phyloP scores from a whole-genome alignment of 2,113 vertebrate species.

The Camelus bactrianus region DNA sequence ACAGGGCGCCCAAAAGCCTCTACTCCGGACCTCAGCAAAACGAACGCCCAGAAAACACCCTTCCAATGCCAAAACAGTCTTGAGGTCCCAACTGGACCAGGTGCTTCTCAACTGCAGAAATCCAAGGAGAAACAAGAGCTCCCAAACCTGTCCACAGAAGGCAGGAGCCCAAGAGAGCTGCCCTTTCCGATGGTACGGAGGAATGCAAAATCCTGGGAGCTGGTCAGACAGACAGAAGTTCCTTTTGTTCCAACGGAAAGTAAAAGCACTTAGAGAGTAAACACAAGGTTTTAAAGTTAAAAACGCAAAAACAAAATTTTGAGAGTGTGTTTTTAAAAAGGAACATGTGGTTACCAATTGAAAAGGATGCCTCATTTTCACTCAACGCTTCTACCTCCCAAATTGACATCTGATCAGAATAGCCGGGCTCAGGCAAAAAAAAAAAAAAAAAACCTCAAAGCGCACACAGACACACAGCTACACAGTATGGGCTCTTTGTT shows the following conservation, averaged over 20 bases:
- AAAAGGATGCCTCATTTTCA: constrained; percentile 65
- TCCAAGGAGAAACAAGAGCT: neutral
- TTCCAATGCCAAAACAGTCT: neutral
- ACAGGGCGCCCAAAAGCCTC: neutral
- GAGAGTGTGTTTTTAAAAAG: constrained; percentile 14
- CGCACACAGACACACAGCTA: constrained; percentile 40
- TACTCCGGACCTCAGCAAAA: neutral
- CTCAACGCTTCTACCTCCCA: constrained; percentile 78
- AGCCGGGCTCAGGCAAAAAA: constrained; percentile 82
- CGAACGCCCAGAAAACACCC: neutral
- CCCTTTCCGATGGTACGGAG: neutral
- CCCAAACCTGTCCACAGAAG: neutral
- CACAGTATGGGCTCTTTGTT: too few relatives aligned
- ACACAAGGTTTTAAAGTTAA: constrained; percentile 26
- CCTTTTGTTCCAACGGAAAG: neutral
- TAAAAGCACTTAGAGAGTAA: neutral
- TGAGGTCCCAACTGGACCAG: neutral
- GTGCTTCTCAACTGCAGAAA: neutral
- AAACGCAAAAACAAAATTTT: constrained; percentile 5
- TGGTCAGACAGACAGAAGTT: neutral
- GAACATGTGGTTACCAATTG: constrained; percentile 30
- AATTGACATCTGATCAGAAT: constrained; percentile 75
- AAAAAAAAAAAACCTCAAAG: constrained; percentile 80
- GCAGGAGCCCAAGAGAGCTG: neutral
- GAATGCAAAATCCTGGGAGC: neutral